phyloP scores from a whole-genome alignment of 2,888 invertebrate genomes.

The Marronus borbonicus region DNA sequence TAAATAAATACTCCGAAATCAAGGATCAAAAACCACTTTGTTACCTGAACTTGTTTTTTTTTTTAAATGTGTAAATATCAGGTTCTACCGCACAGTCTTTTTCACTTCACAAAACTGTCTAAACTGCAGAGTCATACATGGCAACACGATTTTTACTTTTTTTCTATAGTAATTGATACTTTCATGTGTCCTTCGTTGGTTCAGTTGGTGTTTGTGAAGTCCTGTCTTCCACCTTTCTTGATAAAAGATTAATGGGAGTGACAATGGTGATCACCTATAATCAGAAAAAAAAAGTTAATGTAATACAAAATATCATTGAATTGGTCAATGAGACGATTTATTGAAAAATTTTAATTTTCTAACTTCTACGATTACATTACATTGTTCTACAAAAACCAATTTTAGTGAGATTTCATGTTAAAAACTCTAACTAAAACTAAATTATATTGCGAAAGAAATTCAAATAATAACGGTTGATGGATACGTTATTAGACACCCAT shows the following conservation, averaged over 20 bases:
- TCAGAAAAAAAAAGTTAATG: not conserved
- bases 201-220: conserved; percentile 21
- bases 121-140: conserved; percentile 1
- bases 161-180: not conserved
- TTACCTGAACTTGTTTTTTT: too few relatives aligned
- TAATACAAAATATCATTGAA: too few relatives aligned
- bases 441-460: too few relatives aligned
- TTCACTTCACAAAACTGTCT: not conserved
- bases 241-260: conserved; percentile 58
- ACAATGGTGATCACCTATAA: conserved; percentile 63
- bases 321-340: too few relatives aligned
- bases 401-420: too few relatives aligned
- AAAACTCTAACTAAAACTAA: too few relatives aligned
- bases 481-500: too few relatives aligned
- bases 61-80: not conserved
- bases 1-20: conserved; percentile 4
- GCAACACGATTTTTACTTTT: conserved; percentile 14
- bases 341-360: too few relatives aligned
- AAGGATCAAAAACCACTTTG: not conserved
- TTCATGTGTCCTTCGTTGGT: conserved; percentile 6
- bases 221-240: conserved; percentile 28
- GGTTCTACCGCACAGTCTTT: not conserved
- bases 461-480: too few relatives aligned
- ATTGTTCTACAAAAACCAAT: too few relatives aligned
- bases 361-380: too few relatives aligned